Evolutionary conservation across 2,888 invertebrate genomes (phyloP).

Genomic region (Plebejus anna): DNA sequence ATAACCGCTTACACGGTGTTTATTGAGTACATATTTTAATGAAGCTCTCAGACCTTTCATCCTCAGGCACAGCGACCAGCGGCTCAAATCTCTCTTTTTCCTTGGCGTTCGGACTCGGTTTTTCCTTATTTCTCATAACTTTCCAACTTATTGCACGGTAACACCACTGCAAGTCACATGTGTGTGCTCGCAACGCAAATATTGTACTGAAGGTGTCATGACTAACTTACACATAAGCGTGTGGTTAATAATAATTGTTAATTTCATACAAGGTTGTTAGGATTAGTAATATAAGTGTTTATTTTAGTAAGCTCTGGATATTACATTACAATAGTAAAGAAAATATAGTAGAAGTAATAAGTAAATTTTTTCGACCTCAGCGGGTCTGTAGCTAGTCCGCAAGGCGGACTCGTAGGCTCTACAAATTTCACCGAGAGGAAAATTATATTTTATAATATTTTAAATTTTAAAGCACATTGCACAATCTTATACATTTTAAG

Average conservation of each 20-base stretch:
- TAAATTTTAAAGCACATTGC: no score
- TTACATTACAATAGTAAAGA: neutral
- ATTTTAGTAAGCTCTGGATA: neutral
- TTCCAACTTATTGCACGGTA: conserved; percentile 6
- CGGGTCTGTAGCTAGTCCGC: neutral
- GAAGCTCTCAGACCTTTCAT: conserved; percentile 72
- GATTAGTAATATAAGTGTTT: conserved; percentile 17
- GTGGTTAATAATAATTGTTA: conserved; percentile 53
- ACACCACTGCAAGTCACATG: conserved; percentile 39
- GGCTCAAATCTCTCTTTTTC: conserved; percentile 67
- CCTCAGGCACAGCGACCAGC: conserved; percentile 69
- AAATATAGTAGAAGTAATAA: neutral
- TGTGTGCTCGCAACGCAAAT: conserved; percentile 46
- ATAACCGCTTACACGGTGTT: conserved; percentile 59
- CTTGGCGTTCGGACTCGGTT: conserved; percentile 60
- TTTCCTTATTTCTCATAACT: conserved; percentile 68
- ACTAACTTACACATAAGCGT: conserved; percentile 49
- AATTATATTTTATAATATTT: no score
- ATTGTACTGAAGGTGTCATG: conserved; percentile 49
- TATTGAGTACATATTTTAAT: conserved; percentile 59
- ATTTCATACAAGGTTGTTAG: conserved; percentile 46
- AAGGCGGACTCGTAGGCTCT: no score
- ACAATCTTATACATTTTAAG: no score
- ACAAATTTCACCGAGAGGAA: neutral
- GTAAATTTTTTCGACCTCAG: neutral